A percentile compares a stretch with the other conserved stretches of the same genome.
Conservation (phyloP, 2,888 invertebrate species). For the Chouioia cunea region DNA sequence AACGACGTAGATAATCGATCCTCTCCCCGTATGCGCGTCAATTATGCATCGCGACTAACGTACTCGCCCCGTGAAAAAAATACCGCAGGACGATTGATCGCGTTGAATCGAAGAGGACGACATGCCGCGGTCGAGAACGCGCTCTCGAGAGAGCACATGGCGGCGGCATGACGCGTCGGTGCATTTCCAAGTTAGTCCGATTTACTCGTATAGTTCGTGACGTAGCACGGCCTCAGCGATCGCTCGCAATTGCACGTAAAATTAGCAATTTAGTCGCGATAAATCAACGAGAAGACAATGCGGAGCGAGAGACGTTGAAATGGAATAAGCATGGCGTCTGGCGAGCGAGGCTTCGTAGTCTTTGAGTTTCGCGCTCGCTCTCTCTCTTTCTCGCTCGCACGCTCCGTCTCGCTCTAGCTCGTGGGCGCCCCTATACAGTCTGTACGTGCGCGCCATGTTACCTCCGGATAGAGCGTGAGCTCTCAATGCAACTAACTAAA, state of each 20-base stretch:
- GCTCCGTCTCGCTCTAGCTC: not conserved
- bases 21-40: too few species aligned
- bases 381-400: not conserved
- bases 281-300: too few species aligned
- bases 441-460: not conserved
- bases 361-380: constrained; percentile 34
- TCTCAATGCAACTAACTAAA: constrained; percentile 42
- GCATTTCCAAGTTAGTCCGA: too few species aligned
- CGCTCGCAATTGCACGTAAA: too few species aligned
- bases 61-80: too few species aligned
- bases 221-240: too few species aligned
- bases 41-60: too few species aligned
- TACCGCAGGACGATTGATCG: not conserved
- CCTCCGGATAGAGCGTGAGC: constrained; percentile 31
- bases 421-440: constrained; percentile 52
- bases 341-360: constrained; percentile 2
- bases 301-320: too few species aligned
- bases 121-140: not conserved
- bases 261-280: too few species aligned
- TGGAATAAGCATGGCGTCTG: not conserved
- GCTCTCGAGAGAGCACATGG: constrained; percentile 28
- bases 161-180: constrained; percentile 13
- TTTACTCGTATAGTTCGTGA: too few species aligned
- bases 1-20: not conserved
- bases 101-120: not conserved